Percentiles rank a stretch among this genome's conserved stretches.
These are phyloP conservation scores for Acanthoscelides obtectus DNA, from an alignment of 2,888 invertebrate species.

Conservation along the genomic window DNA sequence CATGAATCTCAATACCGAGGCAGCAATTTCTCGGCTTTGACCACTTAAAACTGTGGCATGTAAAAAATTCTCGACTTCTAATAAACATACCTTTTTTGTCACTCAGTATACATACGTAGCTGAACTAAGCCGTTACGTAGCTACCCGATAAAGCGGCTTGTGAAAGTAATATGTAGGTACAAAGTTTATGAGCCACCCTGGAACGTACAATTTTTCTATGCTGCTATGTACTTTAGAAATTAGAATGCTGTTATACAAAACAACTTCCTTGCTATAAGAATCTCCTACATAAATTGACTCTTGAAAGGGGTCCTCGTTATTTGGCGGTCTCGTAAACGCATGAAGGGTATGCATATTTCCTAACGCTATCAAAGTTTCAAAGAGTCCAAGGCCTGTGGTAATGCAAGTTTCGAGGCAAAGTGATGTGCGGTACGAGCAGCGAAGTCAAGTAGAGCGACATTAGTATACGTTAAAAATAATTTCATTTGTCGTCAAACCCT, in stretches of 20 bases:
- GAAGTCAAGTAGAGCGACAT: too few species aligned
- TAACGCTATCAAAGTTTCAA: not conserved
- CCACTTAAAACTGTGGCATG: too few species aligned
- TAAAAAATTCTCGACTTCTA: too few species aligned
- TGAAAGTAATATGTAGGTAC: not conserved
- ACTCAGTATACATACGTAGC: too few species aligned
- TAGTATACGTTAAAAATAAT: too few species aligned
- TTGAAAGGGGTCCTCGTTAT: not conserved
- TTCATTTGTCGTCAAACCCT: too few species aligned
- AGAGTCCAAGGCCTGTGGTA: not conserved
- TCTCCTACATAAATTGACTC: not conserved
- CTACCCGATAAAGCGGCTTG: not conserved
- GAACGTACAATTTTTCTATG: not conserved
- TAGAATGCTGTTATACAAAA: not conserved
- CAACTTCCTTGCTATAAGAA: not conserved
- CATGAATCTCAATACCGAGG: too few species aligned
- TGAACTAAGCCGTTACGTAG: not conserved
- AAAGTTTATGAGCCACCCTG: not conserved
- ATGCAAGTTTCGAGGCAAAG: not conserved
- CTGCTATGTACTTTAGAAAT: not conserved
- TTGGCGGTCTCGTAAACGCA: not conserved
- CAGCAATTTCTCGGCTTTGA: too few species aligned
- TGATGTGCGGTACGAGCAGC: too few species aligned
- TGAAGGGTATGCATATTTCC: not conserved
- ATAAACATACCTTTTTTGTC: too few species aligned